Conservation (phyloP, 2,888 invertebrate species). For the Sminthurides aquaticus region DNA sequence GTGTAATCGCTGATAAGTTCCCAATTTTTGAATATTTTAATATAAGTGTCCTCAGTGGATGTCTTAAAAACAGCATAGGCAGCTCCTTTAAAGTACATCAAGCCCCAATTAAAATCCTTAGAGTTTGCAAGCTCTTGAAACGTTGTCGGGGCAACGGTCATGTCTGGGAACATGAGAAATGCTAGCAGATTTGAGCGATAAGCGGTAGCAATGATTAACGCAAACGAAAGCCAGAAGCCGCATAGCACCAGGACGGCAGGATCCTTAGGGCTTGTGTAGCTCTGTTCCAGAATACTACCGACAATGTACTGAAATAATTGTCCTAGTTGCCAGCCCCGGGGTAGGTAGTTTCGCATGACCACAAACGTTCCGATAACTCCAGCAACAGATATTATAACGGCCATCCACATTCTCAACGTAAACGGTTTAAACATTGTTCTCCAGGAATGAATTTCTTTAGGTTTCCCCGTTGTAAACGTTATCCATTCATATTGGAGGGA, state of each 20-base stretch:
- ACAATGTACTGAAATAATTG: background rate
- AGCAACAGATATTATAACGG: background rate
- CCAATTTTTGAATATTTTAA: background rate
- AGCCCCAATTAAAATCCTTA: background rate
- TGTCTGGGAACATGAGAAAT: constrained; percentile 1
- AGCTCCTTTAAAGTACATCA: constrained; percentile 3
- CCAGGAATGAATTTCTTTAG: background rate
- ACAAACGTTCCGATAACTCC: background rate
- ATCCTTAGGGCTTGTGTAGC: background rate
- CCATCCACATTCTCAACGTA: background rate
- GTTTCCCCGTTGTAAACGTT: background rate
- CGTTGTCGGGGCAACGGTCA: background rate
- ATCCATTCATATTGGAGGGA: constrained; percentile 1
- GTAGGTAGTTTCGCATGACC: background rate
- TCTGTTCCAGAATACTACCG: background rate
- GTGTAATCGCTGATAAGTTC: background rate
- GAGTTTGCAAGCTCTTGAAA: background rate
- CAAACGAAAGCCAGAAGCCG: background rate
- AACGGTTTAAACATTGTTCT: background rate
- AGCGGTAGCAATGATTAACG: background rate
- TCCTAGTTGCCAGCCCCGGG: background rate
- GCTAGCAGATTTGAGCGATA: background rate
- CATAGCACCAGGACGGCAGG: background rate
- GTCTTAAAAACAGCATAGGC: background rate
- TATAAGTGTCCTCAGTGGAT: background rate